Percentiles rank a stretch among this genome's conserved stretches.
These are phyloP conservation scores for Neolamprologus fasciatus DNA, from an alignment of 2,113 vertebrate genomes.

Conservation along the genomic window DNA sequence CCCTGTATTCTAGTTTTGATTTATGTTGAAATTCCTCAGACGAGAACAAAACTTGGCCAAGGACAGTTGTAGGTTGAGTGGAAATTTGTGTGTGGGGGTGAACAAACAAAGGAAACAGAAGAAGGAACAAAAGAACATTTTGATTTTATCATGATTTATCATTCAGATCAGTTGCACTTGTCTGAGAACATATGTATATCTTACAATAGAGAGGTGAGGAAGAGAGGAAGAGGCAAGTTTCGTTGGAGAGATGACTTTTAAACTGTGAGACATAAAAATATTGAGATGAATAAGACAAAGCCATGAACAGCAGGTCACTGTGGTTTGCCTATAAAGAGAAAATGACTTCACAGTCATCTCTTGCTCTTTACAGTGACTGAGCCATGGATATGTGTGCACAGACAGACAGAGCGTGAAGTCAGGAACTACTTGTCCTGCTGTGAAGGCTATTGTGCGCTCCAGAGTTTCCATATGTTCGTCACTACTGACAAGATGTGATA, in stretches of 20 bases:
- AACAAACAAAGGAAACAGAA: not conserved
- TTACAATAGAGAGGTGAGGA: not conserved
- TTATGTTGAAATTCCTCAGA: constrained; percentile 25
- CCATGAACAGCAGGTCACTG: not conserved
- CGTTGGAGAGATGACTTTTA: not conserved
- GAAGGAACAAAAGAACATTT: not conserved
- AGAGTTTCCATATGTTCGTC: not conserved
- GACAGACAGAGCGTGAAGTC: not conserved
- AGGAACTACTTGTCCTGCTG: not conserved
- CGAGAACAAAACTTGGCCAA: not conserved
- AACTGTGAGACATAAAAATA: not conserved
- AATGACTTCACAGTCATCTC: not conserved
- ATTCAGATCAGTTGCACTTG: not conserved
- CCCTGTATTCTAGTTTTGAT: constrained; percentile 8
- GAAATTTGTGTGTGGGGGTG: not conserved
- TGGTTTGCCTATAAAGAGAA: not conserved
- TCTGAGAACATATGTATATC: not conserved
- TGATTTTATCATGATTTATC: not conserved
- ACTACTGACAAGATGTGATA: not conserved
- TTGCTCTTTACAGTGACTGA: not conserved
- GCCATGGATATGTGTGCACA: not conserved
- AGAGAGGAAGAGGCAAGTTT: not conserved
- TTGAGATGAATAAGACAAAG: not conserved
- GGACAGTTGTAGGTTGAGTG: not conserved
- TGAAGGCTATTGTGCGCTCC: not conserved